A percentile compares a stretch with the other conserved stretches of the same genome.
phyloP scores from a whole-genome alignment of 2,113 vertebrate genomes.

The Phalacrocorax carbo region DNA sequence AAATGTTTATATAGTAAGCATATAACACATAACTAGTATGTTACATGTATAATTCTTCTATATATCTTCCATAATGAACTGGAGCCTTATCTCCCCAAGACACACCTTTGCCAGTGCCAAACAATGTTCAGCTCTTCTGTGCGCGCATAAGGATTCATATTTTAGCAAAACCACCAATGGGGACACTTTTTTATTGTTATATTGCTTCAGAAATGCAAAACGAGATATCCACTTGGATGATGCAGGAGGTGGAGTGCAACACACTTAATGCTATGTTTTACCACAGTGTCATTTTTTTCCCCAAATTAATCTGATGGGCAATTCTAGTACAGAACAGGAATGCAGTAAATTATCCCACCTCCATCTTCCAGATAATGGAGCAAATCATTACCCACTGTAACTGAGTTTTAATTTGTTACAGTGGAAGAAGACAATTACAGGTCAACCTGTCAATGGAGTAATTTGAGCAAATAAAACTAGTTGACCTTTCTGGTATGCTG shows the following conservation, averaged over 20 bases:
- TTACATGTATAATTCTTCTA: neutral
- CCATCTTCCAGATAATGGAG: constrained; percentile 4
- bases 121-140: neutral
- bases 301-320: neutral
- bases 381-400: constrained; percentile 3
- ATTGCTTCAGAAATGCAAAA: neutral
- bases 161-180: constrained; percentile 59
- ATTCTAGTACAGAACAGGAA: neutral
- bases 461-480: constrained; percentile 1
- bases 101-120: neutral
- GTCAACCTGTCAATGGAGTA: constrained; percentile 30
- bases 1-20: neutral
- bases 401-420: constrained; percentile 44
- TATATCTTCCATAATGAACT: neutral
- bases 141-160: constrained; percentile 37
- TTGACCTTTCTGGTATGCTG: neutral
- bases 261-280: neutral
- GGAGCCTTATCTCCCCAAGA: neutral
- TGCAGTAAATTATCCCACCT: constrained; percentile 6
- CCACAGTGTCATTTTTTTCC: neutral
- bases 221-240: neutral
- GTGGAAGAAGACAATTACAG: constrained; percentile 11
- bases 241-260: neutral
- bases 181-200: neutral
- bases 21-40: neutral